phyloP scores from a whole-genome alignment of 1,140 invertebrate species.

The Philotrypesis tridentata region DNA sequence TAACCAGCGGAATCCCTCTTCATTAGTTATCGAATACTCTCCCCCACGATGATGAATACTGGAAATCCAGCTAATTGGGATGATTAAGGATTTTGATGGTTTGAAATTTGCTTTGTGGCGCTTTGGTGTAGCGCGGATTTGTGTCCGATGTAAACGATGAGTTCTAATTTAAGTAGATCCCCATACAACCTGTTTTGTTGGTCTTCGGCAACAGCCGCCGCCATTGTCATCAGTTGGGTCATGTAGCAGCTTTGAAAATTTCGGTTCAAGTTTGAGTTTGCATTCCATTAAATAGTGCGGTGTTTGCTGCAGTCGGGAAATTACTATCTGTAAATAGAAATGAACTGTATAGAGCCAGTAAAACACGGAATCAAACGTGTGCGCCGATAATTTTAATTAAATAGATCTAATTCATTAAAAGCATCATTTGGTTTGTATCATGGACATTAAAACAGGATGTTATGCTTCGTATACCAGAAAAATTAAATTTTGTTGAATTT shows the following conservation, averaged over 20 bases:
- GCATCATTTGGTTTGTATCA: too few species aligned
- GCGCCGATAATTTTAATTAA: not conserved
- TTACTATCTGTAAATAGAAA: not conserved
- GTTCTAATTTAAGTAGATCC: not conserved
- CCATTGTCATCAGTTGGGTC: not conserved
- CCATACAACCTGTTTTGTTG: not conserved
- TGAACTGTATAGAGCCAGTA: not conserved
- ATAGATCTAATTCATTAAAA: not conserved
- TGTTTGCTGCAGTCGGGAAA: not conserved
- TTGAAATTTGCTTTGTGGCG: too few species aligned
- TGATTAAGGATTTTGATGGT: not conserved
- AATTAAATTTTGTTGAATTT: too few species aligned
- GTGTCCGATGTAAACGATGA: not conserved
- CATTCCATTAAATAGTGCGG: not conserved
- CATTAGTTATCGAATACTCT: not conserved
- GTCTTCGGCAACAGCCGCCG: not conserved
- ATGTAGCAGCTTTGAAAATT: conserved; percentile 7
- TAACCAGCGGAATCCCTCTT: not conserved
- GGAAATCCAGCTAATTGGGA: not conserved
- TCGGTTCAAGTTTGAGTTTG: conserved; percentile 1
- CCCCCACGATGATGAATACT: not conserved
- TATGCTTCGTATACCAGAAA: too few species aligned
- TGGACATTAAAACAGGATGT: too few species aligned
- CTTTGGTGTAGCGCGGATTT: not conserved
- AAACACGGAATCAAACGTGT: not conserved